Evolutionary conservation across 2,113 vertebrate genomes (phyloP).

Genomic region (Panthera tigris): DNA sequence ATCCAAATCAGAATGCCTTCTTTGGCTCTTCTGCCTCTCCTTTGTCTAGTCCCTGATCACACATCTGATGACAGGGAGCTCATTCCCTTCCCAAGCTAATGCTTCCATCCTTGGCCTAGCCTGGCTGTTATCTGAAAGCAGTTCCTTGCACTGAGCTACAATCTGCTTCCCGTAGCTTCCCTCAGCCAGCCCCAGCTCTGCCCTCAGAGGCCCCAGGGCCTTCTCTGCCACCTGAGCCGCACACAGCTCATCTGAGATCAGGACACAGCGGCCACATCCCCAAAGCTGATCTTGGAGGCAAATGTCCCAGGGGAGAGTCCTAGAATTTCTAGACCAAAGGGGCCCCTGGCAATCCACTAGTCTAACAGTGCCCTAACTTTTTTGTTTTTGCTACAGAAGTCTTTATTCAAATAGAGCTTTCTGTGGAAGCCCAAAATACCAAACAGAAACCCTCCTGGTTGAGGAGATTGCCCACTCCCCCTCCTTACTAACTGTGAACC

Average conservation of each 20-base stretch:
- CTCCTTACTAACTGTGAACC: background rate
- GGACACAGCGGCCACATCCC: background rate
- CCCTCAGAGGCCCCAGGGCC: background rate
- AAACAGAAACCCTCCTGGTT: background rate
- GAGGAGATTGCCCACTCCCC: background rate
- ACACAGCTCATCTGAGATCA: background rate
- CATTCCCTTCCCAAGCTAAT: background rate
- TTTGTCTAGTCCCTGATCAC: background rate
- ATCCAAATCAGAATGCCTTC: background rate
- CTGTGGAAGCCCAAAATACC: background rate
- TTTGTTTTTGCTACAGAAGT: background rate
- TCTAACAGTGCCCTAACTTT: background rate
- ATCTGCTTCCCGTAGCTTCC: background rate
- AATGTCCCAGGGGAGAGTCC: background rate
- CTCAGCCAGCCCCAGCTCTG: background rate
- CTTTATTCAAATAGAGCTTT: background rate
- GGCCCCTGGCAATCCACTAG: background rate
- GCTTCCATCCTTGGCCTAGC: background rate
- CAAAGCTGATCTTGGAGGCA: background rate
- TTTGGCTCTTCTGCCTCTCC: background rate
- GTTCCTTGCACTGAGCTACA: background rate
- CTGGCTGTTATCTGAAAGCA: background rate
- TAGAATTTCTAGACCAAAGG: constrained; percentile 1
- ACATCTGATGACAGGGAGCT: background rate
- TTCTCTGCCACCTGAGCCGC: background rate